Evolutionary conservation across 2,113 vertebrate genomes (phyloP), one percentile per base, ranked within the genome.

Genomic region (Gobius niger): DNA sequence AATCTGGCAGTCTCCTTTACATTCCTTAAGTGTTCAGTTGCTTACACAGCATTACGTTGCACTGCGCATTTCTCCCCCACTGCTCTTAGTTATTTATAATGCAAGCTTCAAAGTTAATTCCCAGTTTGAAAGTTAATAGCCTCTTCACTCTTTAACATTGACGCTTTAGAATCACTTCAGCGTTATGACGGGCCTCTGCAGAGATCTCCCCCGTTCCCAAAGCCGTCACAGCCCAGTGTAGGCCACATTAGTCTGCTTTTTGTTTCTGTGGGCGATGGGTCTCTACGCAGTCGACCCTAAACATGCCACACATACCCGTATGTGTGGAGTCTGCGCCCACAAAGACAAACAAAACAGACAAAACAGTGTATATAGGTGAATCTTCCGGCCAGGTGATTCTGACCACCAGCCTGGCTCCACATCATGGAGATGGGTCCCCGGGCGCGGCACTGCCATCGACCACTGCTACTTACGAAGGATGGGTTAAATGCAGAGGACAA

Each of bases 251-350:
- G 72, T 11, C 19, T 56, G 19, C n/a, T 56, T 60, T 66, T 7
- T 12, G 56, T 68, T 41, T 44, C 42, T 7, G 65, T 49, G 75
- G 63, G 75, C 59, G 66, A 73, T 77, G 59, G 6, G 71, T 59
- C 53, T 81, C 73, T 68, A 53, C 75, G 83, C 57, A 50, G 12
- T 10, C 18, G 0, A 49, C 40, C 9, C 46, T 65, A 46, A 79
- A 41, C 40, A 41, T 12, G 5, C 52, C 51, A 51, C 44, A 6
- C 42, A 7, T 42, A 44, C 10, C 34, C 67, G 34, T 66, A 54
- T 68, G 34, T n/a, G 34, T n/a, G 34, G 50, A 34, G 19, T 5
- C 2, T 42, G 15, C 40, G n/a, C 6, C 57, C 4, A 34, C 18
- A 24, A 53, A 19, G 8, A 19, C 13, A n/a, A 53, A 53, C 18